Base-by-base conservation (phyloP, 2,888 invertebrate species). In the Seira ritae region DNA sequence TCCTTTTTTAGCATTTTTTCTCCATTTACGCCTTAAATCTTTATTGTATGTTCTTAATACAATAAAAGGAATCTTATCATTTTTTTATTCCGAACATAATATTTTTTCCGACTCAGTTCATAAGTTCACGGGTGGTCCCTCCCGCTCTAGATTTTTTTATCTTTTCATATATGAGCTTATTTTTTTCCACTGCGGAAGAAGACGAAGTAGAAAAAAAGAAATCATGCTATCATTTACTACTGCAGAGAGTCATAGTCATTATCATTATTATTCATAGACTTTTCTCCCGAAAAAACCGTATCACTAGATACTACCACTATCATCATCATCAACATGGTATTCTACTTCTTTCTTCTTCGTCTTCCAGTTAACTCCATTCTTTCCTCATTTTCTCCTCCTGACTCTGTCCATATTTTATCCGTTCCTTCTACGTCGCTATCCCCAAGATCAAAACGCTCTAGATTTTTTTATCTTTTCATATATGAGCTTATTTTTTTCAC, bases 191-290 rank as follows among this genome's bases (percentile, higher is more conserved):
- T 55, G 55, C 55, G 12, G 55, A 3, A n/a, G 31, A 2, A n/a
- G n/a, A n/a, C n/a, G n/a, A 2, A 31, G 31, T 4, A 31, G 31
- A 31, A 31, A 8, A 31, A 31, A 31, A 55, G 12, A 55, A 55
- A 55, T 55, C 55, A 55, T 31, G 31, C 8, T 31, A 4, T 31
- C 8, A 4, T 31, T 31, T 31, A 31, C 22, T 23, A 23, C 37
- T 68, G 17, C 20, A 31, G 17, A 31, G 31, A 23, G 68, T 80
- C 65, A 20, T 55, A 69, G 80, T 80, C 80, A 80, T 80, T 80
- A 81, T 81, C 81, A 81, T 81, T 81, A 81, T 81, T 81, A 81
- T 81, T 81, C 81, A 81, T 75, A 71, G 75, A 70, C 75, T 71
- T 70, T 81, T 81, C 66, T 75, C 31, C 23, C 24, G 1, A 50